A percentile compares a stretch with the other conserved stretches of the same genome.
Conservation (phyloP, 2,797 vertebrate genomes). For the Dromococcyx pavoninus region DNA sequence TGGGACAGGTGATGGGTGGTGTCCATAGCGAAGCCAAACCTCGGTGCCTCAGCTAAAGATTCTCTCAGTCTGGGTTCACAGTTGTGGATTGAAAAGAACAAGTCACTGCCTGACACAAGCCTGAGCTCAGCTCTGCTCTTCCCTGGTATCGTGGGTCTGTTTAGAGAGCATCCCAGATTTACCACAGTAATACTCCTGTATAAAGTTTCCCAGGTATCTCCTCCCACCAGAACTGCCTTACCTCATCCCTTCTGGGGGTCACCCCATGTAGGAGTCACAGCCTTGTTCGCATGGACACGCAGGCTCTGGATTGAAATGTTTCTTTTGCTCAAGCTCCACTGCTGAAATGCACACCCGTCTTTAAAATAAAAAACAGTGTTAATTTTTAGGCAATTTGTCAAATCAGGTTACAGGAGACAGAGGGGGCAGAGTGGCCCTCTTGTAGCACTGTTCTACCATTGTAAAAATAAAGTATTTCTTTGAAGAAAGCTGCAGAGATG, state of each 20-base stretch:
- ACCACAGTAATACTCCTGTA: neutral
- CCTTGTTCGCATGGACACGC: slow-evolving; percentile 62
- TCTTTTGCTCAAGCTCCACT: slow-evolving; percentile 72
- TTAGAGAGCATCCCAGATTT: neutral
- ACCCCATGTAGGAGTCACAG: slow-evolving; percentile 67
- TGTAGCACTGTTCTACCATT: accelerated
- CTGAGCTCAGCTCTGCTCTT: neutral
- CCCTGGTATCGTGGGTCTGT: neutral
- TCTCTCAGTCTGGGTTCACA: neutral
- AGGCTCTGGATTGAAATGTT: slow-evolving; percentile 70
- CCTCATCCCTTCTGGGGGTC: neutral
- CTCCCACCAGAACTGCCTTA: neutral
- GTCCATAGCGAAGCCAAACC: neutral
- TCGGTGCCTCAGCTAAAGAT: neutral
- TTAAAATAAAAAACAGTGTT: neutral
- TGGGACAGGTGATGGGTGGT: neutral
- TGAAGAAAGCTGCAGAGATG: neutral
- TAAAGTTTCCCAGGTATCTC: neutral
- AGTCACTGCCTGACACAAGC: neutral
- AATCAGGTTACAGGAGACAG: neutral
- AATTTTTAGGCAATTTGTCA: neutral
- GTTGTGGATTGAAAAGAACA: neutral
- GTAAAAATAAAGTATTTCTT: neutral
- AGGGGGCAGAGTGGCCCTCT: neutral
- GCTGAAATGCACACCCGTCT: neutral